A percentile compares a stretch with the other conserved stretches of the same genome.
Conservation (phyloP, 1,140 invertebrate genomes). For the Idris sp. region DNA sequence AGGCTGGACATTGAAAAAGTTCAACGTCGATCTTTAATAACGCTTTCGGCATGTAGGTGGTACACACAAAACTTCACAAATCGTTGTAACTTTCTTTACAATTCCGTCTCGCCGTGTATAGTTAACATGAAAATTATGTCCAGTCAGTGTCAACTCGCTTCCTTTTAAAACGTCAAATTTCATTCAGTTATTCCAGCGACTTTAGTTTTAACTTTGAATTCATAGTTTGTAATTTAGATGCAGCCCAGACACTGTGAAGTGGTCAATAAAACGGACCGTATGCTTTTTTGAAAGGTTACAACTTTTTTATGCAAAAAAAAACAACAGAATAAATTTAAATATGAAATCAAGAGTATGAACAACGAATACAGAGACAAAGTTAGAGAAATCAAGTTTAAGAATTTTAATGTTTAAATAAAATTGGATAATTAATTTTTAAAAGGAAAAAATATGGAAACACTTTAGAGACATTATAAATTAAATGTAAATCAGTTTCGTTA, state of each 20-base stretch:
- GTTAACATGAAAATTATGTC: conserved; percentile 9
- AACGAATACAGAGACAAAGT: no score
- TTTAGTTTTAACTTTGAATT: not conserved
- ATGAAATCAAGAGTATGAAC: no score
- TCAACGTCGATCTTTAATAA: conserved; percentile 35
- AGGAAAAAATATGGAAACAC: conserved; percentile 10
- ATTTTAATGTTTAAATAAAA: no score
- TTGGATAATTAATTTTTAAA: no score
- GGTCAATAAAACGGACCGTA: no score
- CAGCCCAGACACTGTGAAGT: no score
- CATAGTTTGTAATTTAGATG: no score
- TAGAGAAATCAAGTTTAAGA: no score
- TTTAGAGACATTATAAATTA: conserved; percentile 21
- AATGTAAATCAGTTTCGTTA: conserved; percentile 33
- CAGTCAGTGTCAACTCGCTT: not conserved
- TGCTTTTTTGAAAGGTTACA: no score
- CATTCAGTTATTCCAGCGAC: not conserved
- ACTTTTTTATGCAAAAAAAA: no score
- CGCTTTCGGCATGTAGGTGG: conserved; percentile 20
- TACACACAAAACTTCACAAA: conserved; percentile 26
- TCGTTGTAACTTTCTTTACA: conserved; percentile 19
- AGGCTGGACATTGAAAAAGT: conserved; percentile 49
- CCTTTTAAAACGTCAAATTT: not conserved
- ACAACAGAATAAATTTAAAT: no score
- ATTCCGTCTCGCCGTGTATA: not conserved